A percentile compares a stretch with the other conserved stretches of the same genome.
These are phyloP conservation scores for Pandemis cinnamomeana DNA, from an alignment of 2,888 invertebrate species.

Conservation along the genomic window DNA sequence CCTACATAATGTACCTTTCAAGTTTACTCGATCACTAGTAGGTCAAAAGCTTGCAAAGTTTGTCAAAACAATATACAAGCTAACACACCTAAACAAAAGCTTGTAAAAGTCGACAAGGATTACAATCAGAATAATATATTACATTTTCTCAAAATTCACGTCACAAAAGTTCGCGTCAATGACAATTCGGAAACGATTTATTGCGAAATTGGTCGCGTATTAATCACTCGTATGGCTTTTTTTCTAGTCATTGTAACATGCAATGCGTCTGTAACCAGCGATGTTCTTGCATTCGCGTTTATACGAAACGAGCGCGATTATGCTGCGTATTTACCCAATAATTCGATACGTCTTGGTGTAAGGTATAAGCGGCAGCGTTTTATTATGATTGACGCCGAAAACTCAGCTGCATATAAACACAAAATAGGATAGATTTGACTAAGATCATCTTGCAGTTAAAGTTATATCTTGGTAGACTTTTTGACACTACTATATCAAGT, in stretches of 20 bases:
- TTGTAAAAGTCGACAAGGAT: too few species aligned
- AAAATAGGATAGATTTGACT: too few species aligned
- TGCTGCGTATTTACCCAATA: conserved; percentile 82
- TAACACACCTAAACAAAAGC: too few species aligned
- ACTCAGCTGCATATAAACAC: too few species aligned
- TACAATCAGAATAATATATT: too few species aligned
- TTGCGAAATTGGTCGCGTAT: conserved; percentile 34
- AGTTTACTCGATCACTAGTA: too few species aligned
- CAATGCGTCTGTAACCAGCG: conserved; percentile 71
- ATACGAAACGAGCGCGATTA: conserved; percentile 79
- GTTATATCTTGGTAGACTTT: too few species aligned
- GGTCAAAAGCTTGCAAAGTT: too few species aligned
- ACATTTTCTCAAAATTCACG: neutral
- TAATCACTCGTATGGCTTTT: conserved; percentile 43
- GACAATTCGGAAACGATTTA: neutral
- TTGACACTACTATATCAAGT: too few species aligned
- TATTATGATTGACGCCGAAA: neutral
- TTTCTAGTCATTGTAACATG: conserved; percentile 61
- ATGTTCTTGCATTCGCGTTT: conserved; percentile 72
- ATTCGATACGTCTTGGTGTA: conserved; percentile 72
- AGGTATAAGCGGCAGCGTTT: conserved; percentile 51
- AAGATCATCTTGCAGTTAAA: too few species aligned
- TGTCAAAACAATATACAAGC: too few species aligned
- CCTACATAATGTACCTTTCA: too few species aligned
- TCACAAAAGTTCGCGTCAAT: neutral